phyloP scores from a whole-genome alignment of 2,113 vertebrate species.

The Lepus americanus region DNA sequence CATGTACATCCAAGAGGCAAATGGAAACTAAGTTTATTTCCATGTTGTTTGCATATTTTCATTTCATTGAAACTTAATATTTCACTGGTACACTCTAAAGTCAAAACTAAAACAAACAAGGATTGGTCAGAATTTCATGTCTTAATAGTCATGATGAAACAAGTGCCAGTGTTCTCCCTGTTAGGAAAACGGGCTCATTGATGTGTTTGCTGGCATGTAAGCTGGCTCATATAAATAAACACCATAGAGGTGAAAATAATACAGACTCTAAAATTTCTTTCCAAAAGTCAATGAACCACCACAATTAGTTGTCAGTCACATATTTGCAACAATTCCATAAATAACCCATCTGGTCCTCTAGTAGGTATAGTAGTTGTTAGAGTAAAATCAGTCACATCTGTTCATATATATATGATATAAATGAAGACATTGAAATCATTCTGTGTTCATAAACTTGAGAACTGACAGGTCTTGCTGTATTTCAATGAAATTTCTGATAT shows the following conservation, averaged over 20 bases:
- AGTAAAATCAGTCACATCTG: no score
- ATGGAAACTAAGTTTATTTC: neutral
- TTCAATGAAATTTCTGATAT: slow-evolving; percentile 23
- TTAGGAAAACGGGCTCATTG: neutral
- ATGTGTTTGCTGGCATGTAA: neutral
- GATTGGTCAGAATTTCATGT: neutral
- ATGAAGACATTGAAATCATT: neutral
- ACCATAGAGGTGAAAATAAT: neutral
- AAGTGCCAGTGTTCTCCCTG: neutral
- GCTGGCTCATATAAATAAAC: neutral
- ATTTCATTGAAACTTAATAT: neutral
- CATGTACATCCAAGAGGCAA: neutral
- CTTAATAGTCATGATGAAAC: neutral
- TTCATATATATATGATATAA: neutral
- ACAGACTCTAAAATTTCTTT: slow-evolving; percentile 40
- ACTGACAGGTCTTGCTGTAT: neutral
- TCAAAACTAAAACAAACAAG: neutral
- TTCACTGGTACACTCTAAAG: slow-evolving; percentile 38
- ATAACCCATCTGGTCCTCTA: neutral
- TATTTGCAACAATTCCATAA: slow-evolving; percentile 14
- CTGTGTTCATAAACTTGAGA: neutral
- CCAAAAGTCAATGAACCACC: slow-evolving; percentile 3
- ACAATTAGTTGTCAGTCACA: neutral
- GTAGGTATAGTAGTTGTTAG: neutral
- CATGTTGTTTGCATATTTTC: neutral